These are phyloP conservation scores for Ecliptopera silaceata DNA, from an alignment of 2,888 invertebrate genomes.

Conservation along the genomic window DNA sequence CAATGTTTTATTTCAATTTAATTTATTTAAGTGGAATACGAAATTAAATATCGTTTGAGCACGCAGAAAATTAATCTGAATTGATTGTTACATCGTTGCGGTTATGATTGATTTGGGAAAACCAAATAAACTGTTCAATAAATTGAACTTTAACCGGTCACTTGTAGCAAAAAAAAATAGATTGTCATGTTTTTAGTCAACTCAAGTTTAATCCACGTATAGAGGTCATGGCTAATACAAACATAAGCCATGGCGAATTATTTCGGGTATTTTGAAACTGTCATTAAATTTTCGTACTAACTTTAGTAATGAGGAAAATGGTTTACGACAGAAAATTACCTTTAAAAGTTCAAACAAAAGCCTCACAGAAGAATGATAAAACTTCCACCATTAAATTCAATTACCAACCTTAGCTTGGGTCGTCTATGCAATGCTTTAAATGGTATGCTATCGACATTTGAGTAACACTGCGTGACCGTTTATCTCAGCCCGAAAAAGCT, in stretches of 20 bases:
- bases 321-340: background rate
- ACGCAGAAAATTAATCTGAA: background rate
- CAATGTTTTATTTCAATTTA: background rate
- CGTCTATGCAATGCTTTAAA: too few relatives aligned
- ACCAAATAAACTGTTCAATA: background rate
- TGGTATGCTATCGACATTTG: too few relatives aligned
- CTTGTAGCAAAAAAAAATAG: too few relatives aligned
- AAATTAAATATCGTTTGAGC: background rate
- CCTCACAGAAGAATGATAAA: background rate
- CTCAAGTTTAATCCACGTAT: background rate
- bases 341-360: background rate
- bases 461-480: too few relatives aligned
- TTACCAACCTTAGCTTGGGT: background rate
- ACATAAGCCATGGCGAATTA: background rate
- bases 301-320: background rate
- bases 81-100: background rate
- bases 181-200: background rate
- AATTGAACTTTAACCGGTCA: too few relatives aligned
- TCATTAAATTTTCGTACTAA: background rate
- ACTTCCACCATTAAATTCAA: conserved; percentile 2
- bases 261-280: background rate
- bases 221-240: background rate
- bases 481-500: too few relatives aligned
- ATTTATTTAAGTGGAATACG: background rate
- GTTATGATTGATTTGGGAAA: background rate